phyloP scores from a whole-genome alignment of 1,140 invertebrate genomes.

The Drosophila virilis region DNA sequence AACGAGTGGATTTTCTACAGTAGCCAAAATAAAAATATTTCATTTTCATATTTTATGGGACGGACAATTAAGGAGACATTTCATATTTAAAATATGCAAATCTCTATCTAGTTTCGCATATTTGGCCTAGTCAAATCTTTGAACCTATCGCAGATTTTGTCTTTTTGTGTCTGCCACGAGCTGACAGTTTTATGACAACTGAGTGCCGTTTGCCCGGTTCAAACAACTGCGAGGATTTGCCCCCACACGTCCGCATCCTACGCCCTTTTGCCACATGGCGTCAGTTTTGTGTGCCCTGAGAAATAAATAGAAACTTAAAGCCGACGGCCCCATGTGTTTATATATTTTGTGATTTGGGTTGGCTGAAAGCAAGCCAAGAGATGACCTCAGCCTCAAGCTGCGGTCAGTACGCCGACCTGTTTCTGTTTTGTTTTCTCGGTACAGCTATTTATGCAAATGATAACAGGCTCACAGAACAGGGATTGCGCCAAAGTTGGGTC shows the following conservation, averaged over 20 bases:
- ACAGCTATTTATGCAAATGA: slow-evolving; percentile 70
- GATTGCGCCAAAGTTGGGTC: slow-evolving; percentile 22
- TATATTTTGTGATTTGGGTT: slow-evolving; percentile 65
- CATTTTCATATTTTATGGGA: slow-evolving; percentile 6
- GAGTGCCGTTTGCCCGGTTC: slow-evolving; percentile 30
- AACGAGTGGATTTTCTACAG: slow-evolving; percentile 1
- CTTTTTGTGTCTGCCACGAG: slow-evolving; percentile 46
- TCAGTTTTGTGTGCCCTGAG: neutral
- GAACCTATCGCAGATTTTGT: slow-evolving; percentile 60
- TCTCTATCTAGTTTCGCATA: slow-evolving; percentile 33
- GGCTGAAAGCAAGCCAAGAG: slow-evolving; percentile 6
- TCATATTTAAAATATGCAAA: slow-evolving; percentile 47
- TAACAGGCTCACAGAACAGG: slow-evolving; percentile 22
- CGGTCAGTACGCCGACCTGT: slow-evolving; percentile 27
- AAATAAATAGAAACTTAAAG: slow-evolving; percentile 41
- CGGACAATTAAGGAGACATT: slow-evolving; percentile 35
- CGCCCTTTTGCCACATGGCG: slow-evolving; percentile 3
- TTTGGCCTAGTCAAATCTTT: slow-evolving; percentile 32
- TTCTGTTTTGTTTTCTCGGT: slow-evolving; percentile 4
- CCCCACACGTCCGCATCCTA: neutral
- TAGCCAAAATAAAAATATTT: slow-evolving; percentile 5
- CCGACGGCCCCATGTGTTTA: slow-evolving; percentile 68
- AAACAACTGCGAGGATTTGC: slow-evolving; percentile 26
- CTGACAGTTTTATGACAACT: slow-evolving; percentile 76
- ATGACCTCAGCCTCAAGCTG: slow-evolving; percentile 20